Evolutionary conservation across 1,140 invertebrate species (phyloP), one percentile per base, ranked within the genome.

Genomic region (Akabosia matsudoensis): DNA sequence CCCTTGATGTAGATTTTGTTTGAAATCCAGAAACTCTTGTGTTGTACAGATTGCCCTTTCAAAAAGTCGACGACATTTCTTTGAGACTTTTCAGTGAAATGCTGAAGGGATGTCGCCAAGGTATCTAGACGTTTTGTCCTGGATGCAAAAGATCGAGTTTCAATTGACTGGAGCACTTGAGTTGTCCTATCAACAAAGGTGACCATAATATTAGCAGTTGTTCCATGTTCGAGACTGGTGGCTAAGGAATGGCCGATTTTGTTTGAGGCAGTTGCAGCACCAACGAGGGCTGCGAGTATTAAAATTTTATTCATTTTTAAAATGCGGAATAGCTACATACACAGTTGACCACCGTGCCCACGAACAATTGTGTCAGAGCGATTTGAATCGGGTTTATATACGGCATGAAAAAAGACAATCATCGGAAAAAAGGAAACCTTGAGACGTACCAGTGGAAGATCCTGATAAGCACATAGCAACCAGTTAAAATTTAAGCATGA

Each of bases 11-110:
- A 76, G 13, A 76, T 64, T 76, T 76, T 37, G 61, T 76, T 76
- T 7, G 75, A 33, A 31, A 76, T 76, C 75, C 75, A 76, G 71
- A 76, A 64, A n/a, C 24, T 31, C 61, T 67, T 28, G 61, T 30
- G 28, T 2, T 54, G 16, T 56, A 24, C 10, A 2, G 10, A 26
- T 7, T 1, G 13, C 1, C 31, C 3, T 18, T 71, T 30, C 13
- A 76, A 37, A n/a, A 76, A 33, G 26, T 34, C 18, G 7, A 24
- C 24, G 14, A 54, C 33, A 7, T 71, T 71, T 2, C 14, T 1
- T 71, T 76, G 74, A 31, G 64, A 45, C 1, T 1, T 1, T 70
- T 70, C 34, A 13, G 74, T 16, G n/a, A 52, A 33, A n/a, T 18
- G 2, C 13, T 33, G 18, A 7, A 76, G 31, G 4, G 13, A 14